Conservation (phyloP, 2,113 vertebrate species). For the Amazona vittata region DNA sequence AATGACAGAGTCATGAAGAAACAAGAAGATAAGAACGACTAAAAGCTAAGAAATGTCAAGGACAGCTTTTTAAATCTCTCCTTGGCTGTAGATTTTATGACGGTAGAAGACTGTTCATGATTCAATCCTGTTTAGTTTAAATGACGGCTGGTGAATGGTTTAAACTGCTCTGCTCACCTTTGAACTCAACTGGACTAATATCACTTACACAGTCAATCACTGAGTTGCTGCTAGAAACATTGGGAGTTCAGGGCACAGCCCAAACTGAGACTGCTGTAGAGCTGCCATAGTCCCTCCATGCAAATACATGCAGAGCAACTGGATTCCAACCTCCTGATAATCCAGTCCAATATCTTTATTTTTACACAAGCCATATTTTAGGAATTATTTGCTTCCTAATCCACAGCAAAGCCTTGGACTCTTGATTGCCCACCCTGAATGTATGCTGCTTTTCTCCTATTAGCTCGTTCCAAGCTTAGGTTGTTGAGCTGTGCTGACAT, state of each 20-base stretch:
- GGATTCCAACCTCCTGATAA: not conserved
- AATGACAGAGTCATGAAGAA: slow-evolving; percentile 36
- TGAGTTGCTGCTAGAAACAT: not conserved
- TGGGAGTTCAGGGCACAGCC: not conserved
- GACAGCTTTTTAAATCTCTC: slow-evolving; percentile 2
- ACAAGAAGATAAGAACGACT: not conserved
- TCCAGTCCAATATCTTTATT: not conserved
- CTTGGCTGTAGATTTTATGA: not conserved
- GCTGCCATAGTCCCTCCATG: not conserved
- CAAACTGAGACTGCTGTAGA: not conserved
- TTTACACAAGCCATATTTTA: not conserved
- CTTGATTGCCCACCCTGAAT: not conserved
- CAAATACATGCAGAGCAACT: not conserved
- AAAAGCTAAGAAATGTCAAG: slow-evolving; percentile 24
- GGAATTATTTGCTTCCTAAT: not conserved
- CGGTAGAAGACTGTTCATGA: not conserved
- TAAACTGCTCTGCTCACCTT: not conserved
- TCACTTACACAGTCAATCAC: not conserved
- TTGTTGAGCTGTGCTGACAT: not conserved
- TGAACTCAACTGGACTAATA: not conserved
- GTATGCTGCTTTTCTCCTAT: not conserved
- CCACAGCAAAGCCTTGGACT: not conserved
- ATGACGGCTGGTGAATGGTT: not conserved
- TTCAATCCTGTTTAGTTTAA: slow-evolving; percentile 3
- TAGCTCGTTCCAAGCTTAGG: not conserved